phyloP scores from a whole-genome alignment of 2,797 vertebrate genomes.

The Syncerus caffer region DNA sequence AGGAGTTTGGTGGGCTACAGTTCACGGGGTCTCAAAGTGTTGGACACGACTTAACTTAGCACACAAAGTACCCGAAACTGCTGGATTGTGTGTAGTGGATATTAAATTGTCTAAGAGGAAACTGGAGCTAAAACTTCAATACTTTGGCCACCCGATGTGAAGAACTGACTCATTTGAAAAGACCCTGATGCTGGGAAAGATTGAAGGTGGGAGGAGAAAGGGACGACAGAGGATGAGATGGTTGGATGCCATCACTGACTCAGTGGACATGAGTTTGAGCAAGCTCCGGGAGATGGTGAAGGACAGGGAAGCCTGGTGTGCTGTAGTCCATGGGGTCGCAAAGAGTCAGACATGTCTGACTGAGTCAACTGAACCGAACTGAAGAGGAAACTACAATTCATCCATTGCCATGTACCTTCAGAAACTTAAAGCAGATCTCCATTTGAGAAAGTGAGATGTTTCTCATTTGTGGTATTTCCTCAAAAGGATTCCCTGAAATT shows the following conservation, averaged over 20 bases:
- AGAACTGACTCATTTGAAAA: not conserved
- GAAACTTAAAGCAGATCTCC: not conserved
- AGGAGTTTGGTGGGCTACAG: not conserved
- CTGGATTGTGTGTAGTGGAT: not conserved
- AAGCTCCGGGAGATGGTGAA: not conserved
- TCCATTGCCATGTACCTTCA: not conserved
- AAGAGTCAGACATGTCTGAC: not conserved
- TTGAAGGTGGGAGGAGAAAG: not conserved
- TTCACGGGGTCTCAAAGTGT: not conserved
- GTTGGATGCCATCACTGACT: not conserved
- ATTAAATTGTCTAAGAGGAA: not conserved
- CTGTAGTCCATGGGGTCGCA: not conserved
- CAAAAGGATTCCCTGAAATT: not conserved
- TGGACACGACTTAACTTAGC: not conserved
- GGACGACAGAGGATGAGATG: not conserved
- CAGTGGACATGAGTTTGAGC: not conserved
- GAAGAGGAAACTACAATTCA: not conserved
- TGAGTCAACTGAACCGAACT: not conserved
- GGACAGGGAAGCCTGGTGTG: not conserved
- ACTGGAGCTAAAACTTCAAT: not conserved
- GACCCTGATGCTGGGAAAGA: not conserved
- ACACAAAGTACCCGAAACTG: fast-evolving
- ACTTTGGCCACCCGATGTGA: not conserved
- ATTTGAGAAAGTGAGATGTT: not conserved
- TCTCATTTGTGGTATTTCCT: not conserved